These are phyloP conservation scores for Poecilia gillii DNA, from an alignment of 2,797 vertebrate species.

Conservation along the genomic window DNA sequence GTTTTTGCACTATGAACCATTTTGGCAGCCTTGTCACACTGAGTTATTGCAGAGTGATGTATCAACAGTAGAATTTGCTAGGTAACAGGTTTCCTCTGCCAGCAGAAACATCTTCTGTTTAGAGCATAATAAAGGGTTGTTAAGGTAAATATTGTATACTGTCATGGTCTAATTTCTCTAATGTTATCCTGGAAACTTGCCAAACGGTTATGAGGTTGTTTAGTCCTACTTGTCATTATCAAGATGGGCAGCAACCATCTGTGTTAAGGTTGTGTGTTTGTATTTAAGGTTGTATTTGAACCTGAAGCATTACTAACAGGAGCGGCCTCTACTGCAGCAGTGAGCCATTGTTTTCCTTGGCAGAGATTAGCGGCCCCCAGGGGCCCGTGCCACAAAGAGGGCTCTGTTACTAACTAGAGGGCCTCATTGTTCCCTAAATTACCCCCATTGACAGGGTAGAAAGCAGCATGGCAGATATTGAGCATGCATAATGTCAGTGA, in stretches of 20 bases:
- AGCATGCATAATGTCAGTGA: constrained; percentile 88
- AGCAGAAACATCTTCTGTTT: constrained; percentile 30
- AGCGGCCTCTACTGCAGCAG: constrained; percentile 85
- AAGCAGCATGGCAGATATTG: constrained; percentile 92
- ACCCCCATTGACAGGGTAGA: constrained; percentile 80
- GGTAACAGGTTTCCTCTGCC: constrained; percentile 17
- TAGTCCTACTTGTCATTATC: constrained; percentile 75
- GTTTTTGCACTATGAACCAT: background rate
- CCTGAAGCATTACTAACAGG: constrained; percentile 86
- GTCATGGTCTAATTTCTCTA: constrained; percentile 67
- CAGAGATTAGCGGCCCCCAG: constrained; percentile 90
- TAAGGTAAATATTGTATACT: background rate
- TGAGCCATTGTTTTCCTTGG: constrained; percentile 94
- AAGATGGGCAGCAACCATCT: constrained; percentile 32
- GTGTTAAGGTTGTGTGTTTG: constrained; percentile 5
- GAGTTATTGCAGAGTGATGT: constrained; percentile 13
- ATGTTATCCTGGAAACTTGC: constrained; percentile 80
- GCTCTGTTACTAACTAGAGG: constrained; percentile 95
- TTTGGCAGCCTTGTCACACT: background rate
- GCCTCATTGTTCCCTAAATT: constrained; percentile 94
- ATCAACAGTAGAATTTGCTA: constrained; percentile 17
- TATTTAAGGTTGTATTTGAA: constrained; percentile 53
- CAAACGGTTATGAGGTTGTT: constrained; percentile 79
- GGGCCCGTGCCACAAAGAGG: constrained; percentile 91
- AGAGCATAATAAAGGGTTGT: background rate